A percentile compares a stretch with the other conserved stretches of the same genome.
Evolutionary conservation across 2,797 vertebrate species (phyloP).

Genomic region (Chromobotia macracanthus): DNA sequence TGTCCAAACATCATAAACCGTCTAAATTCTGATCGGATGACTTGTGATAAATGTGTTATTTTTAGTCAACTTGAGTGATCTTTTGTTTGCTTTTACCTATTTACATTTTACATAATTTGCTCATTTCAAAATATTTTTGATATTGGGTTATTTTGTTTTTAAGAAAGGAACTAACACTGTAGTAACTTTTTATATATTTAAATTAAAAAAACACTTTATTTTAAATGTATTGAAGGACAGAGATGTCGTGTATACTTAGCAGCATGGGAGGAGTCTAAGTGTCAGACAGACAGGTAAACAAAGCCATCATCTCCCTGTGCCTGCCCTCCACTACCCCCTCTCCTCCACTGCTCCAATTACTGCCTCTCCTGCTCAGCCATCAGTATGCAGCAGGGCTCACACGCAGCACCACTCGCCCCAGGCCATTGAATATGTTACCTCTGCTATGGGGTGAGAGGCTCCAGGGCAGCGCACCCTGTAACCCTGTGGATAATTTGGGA

Average conservation of each 20-base stretch:
- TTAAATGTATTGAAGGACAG: conserved; percentile 59
- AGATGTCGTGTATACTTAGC: neutral
- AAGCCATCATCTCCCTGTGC: conserved; percentile 82
- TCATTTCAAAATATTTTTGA: too few species aligned
- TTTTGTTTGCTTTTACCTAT: too few species aligned
- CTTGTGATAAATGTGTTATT: neutral
- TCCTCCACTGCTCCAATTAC: conserved; percentile 85
- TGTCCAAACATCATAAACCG: neutral
- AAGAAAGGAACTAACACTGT: neutral
- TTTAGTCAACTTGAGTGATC: too few species aligned
- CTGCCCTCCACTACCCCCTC: conserved; percentile 72
- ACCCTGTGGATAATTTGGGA: conserved; percentile 89
- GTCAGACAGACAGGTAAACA: conserved; percentile 80
- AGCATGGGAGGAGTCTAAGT: conserved; percentile 73
- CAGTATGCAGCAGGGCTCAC: conserved; percentile 86
- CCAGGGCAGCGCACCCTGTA: conserved; percentile 80
- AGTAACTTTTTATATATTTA: neutral
- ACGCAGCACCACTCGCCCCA: conserved; percentile 84
- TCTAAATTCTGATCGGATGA: too few species aligned
- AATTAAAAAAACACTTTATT: neutral
- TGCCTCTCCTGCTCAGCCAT: conserved; percentile 80
- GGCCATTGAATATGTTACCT: conserved; percentile 95
- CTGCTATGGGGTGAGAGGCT: conserved; percentile 80
- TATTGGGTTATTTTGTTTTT: neutral
- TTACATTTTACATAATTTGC: too few species aligned